Base-by-base conservation (phyloP, 2,888 invertebrate genomes). In the Salticus scenicus region DNA sequence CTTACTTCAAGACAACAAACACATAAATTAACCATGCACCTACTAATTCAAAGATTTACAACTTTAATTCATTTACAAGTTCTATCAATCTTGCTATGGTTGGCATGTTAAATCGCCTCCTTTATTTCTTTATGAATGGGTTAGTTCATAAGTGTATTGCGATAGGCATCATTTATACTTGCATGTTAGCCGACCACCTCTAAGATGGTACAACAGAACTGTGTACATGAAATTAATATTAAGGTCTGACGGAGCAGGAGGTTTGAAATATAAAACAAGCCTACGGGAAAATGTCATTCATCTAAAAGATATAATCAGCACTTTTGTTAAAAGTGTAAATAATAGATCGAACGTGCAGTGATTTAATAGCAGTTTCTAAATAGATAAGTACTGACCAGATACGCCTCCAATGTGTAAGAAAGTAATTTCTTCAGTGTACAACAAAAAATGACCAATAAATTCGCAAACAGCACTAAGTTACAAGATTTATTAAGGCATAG, bases 321-420 rank as follows among this genome's bases (percentile, higher is more conserved):
- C 57, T 57, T 57, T 57, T 57, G 57, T 57, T 57, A 57, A 47
- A 57, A 57, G 57, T n/a, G 24, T 17, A 57, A 57, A 57, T 57
- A 57, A 57, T 57, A 24, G 57, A 1, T 24, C 1, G 24, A 1
- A 57, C 57, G 57, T 57, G 57, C 57, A 5, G 2, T 5, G 24
- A 57, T n/a, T 57, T 24, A 12, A 12, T 7, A 47, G 17, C 47
- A 17, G 47, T 17, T 47, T n/a, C n/a, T n/a, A n/a, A n/a, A n/a
- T n/a, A n/a, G n/a, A n/a, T n/a, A n/a, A n/a, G n/a, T n/a, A n/a
- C n/a, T n/a, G n/a, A n/a, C n/a, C n/a, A n/a, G n/a, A n/a, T n/a
- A n/a, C n/a, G n/a, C n/a, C n/a, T n/a, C n/a, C n/a, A n/a, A n/a
- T n/a, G n/a, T n/a, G n/a, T n/a, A n/a, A n/a, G n/a, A n/a, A n/a